A percentile compares a stretch with the other conserved stretches of the same genome.
phyloP scores from a whole-genome alignment of 2,113 vertebrate genomes.

The Nanorana parkeri region DNA sequence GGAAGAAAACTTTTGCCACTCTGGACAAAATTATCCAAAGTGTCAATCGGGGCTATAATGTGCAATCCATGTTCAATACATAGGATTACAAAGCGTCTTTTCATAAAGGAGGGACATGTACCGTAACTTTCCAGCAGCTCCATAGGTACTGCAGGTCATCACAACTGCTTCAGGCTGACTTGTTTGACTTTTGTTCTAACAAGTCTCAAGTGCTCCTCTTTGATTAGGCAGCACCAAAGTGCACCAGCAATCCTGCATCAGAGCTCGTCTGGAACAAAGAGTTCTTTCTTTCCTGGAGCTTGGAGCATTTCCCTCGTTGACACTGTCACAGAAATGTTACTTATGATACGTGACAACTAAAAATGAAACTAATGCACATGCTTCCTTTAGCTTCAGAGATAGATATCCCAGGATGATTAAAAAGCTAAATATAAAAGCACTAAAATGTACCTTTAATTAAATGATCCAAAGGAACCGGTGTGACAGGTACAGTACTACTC shows the following conservation, averaged over 20 bases:
- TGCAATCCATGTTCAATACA: no score
- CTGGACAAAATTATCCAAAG: no score
- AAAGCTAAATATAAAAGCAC: constrained; percentile 1
- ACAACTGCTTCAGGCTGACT: background rate
- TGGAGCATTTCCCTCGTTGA: background rate
- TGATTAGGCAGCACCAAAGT: constrained; percentile 15
- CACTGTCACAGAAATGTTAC: background rate
- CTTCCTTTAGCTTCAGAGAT: background rate
- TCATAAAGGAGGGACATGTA: background rate
- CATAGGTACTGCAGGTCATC: background rate
- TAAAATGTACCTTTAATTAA: constrained; percentile 3
- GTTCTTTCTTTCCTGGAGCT: background rate
- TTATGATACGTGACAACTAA: background rate
- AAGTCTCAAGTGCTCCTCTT: constrained; percentile 26
- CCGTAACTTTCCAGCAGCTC: background rate
- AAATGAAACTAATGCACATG: background rate
- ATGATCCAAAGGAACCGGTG: background rate
- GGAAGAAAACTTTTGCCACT: no score
- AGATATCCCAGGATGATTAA: background rate
- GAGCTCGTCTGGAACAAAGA: constrained; percentile 15
- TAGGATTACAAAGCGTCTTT: background rate
- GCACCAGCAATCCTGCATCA: constrained; percentile 1
- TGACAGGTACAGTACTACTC: background rate
- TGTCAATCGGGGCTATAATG: no score
- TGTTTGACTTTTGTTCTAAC: constrained; percentile 9